These are phyloP conservation scores for Dicycla oo DNA, from an alignment of 2,888 invertebrate species.

Conservation along the genomic window DNA sequence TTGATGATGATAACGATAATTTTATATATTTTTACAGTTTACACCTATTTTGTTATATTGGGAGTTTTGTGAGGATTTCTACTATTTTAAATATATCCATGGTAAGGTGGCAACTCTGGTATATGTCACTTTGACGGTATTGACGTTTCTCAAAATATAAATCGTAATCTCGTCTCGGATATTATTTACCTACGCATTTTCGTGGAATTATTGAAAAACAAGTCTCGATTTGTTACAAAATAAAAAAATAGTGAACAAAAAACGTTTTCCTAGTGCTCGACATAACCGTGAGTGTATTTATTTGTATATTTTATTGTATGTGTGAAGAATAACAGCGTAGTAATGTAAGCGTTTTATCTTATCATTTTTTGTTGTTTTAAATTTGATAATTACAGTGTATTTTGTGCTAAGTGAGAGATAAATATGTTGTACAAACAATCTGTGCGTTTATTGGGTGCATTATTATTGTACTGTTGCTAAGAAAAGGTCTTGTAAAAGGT, in stretches of 20 bases:
- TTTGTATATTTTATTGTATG: conserved; percentile 39
- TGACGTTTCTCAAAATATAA: conserved; percentile 71
- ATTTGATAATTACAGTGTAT: conserved; percentile 58
- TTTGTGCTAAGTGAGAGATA: conserved; percentile 43
- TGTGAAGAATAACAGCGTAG: conserved; percentile 32
- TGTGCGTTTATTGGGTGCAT: conserved; percentile 38
- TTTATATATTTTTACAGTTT: neutral
- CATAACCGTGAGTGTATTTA: conserved; percentile 50
- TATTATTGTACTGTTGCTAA: conserved; percentile 11
- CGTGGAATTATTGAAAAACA: conserved; percentile 59
- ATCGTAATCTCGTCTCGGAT: conserved; percentile 52
- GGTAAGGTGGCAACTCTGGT: conserved; percentile 32
- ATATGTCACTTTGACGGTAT: conserved; percentile 72
- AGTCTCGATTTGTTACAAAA: conserved; percentile 39
- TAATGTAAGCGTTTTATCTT: conserved; percentile 43
- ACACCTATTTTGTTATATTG: neutral
- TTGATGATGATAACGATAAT: neutral
- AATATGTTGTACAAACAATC: conserved; percentile 47
- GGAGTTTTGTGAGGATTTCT: conserved; percentile 9
- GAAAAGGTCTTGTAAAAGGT: conserved; percentile 20
- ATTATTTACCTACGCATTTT: conserved; percentile 78
- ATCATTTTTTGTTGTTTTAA: conserved; percentile 59
- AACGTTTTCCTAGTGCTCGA: conserved; percentile 29
- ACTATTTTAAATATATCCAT: neutral
- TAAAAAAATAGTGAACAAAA: conserved; percentile 32